Evolutionary conservation across 2,113 vertebrate genomes (phyloP).

Genomic region (Brachyhypopomus occidentalis): DNA sequence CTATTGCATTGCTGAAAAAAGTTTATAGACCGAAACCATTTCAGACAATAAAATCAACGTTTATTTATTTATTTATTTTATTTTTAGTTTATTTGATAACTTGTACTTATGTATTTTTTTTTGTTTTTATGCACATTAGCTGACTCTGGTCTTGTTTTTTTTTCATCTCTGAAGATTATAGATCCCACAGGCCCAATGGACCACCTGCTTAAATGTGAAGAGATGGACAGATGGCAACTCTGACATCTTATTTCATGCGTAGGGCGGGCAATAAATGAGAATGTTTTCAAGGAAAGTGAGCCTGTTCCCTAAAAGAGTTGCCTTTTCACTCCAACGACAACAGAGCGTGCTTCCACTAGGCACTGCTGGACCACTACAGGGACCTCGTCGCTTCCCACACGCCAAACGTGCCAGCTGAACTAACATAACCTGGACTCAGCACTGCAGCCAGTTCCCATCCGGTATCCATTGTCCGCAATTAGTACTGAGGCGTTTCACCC

Average conservation of each 20-base stretch:
- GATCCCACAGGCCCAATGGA: neutral
- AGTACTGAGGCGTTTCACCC: conserved; percentile 59
- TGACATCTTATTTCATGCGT: conserved; percentile 21
- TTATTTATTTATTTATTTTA: no score
- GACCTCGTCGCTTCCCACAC: conserved; percentile 51
- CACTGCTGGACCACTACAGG: conserved; percentile 40
- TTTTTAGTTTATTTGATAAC: neutral
- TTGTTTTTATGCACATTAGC: neutral
- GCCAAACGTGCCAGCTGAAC: conserved; percentile 59
- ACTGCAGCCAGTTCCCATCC: conserved; percentile 69
- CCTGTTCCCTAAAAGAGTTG: conserved; percentile 22
- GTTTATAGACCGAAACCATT: neutral
- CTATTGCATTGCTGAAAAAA: neutral
- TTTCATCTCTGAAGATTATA: neutral
- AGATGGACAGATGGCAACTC: conserved; percentile 30
- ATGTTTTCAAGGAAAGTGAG: conserved; percentile 33
- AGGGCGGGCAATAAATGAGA: conserved; percentile 28
- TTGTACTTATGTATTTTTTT: neutral
- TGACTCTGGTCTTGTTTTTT: neutral
- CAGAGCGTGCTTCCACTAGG: conserved; percentile 47
- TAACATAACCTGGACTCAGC: conserved; percentile 64
- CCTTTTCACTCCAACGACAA: conserved; percentile 48
- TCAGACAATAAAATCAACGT: neutral
- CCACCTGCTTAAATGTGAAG: conserved; percentile 21
- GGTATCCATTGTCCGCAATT: conserved; percentile 74